phyloP scores from a whole-genome alignment of 2,888 invertebrate species.

The Ernsta delagoae region DNA sequence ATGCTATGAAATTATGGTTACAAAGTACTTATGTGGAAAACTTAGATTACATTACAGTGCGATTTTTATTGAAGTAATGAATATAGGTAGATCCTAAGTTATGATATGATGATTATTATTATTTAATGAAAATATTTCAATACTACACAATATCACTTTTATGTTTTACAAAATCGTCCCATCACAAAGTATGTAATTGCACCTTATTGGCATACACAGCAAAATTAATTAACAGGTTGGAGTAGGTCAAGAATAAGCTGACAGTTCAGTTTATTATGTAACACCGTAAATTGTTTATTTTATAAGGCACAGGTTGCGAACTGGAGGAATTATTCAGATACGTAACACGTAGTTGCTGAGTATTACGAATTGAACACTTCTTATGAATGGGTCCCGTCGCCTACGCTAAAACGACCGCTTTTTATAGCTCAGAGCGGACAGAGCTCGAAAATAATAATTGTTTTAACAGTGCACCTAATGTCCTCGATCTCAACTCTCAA shows the following conservation, averaged over 20 bases:
- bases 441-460: constrained; percentile 66
- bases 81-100: too few relatives aligned
- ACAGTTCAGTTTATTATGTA: constrained; percentile 30
- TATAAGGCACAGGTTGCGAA: constrained; percentile 12
- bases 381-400: constrained; percentile 54
- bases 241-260: constrained; percentile 37
- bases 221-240: constrained; percentile 34
- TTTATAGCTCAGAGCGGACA: constrained; percentile 51
- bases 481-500: constrained; percentile 48
- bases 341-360: constrained; percentile 5
- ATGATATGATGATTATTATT: neutral
- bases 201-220: constrained; percentile 33
- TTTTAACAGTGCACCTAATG: constrained; percentile 66
- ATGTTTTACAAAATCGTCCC: neutral
- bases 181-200: constrained; percentile 8
- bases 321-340: constrained; percentile 16
- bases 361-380: constrained; percentile 40
- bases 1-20: too few relatives aligned
- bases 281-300: constrained; percentile 28
- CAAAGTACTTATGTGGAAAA: too few relatives aligned
- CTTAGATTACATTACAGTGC: too few relatives aligned
- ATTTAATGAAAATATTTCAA: neutral
- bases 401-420: constrained; percentile 50
- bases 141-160: neutral
- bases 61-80: too few relatives aligned